These are phyloP conservation scores for Abramis brama DNA, from an alignment of 2,113 vertebrate genomes.

Conservation along the genomic window DNA sequence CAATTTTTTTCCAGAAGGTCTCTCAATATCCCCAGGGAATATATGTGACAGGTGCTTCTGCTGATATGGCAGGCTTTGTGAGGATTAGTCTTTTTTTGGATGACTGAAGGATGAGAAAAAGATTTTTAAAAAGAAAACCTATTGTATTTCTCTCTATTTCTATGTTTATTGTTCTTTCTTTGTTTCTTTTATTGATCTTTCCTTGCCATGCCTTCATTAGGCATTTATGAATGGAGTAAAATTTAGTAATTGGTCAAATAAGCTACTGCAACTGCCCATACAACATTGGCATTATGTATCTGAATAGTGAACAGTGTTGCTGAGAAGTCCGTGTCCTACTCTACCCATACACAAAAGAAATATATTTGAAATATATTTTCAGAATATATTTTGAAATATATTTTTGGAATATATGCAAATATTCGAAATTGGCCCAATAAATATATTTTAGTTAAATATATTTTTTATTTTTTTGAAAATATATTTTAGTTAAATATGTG, in stretches of 20 bases:
- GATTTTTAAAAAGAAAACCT: background rate
- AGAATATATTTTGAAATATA: too few species aligned
- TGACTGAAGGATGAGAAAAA: conserved; percentile 36
- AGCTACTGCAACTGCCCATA: background rate
- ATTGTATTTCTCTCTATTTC: conserved; percentile 25
- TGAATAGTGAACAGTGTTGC: background rate
- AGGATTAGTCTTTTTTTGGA: conserved; percentile 50
- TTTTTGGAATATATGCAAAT: too few species aligned
- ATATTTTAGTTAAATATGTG: too few species aligned
- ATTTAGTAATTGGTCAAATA: background rate
- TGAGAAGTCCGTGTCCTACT: background rate
- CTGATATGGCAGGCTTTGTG: conserved; percentile 53
- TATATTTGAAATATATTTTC: too few species aligned
- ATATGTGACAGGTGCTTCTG: conserved; percentile 57
- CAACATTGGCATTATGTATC: background rate
- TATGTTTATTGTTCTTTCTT: background rate
- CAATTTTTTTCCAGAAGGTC: conserved; percentile 21
- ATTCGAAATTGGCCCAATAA: too few species aligned
- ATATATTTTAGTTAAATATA: too few species aligned
- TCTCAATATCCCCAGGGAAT: conserved; percentile 31
- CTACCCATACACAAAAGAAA: too few species aligned
- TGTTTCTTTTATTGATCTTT: background rate
- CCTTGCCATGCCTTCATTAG: background rate
- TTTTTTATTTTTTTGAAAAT: too few species aligned
- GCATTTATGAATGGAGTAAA: background rate